Evolutionary conservation across 2,888 invertebrate genomes (phyloP).

Genomic region (Meteorus cinctellus): DNA sequence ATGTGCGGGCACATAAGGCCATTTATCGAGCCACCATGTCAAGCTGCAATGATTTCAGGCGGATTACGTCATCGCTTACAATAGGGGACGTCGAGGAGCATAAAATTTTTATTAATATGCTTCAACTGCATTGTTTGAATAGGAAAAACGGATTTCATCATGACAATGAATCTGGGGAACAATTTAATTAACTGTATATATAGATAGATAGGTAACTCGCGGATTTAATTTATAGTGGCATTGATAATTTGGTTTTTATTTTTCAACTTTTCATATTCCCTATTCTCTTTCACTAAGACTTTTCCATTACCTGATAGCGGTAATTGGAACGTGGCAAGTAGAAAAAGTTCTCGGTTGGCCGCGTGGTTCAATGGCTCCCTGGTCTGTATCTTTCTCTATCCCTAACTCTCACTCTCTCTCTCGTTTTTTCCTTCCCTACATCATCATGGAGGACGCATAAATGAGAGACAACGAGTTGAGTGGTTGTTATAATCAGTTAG

Average conservation of each 20-base stretch:
- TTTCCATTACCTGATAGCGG: constrained; percentile 9
- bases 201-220: background rate
- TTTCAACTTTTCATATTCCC: background rate
- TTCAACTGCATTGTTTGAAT: background rate
- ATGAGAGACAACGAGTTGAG: constrained; percentile 26
- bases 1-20: constrained; percentile 40
- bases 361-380: constrained; percentile 56
- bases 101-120: constrained; percentile 17
- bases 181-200: background rate
- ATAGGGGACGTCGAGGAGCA: background rate
- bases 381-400: constrained; percentile 44
- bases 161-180: background rate
- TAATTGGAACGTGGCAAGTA: constrained; percentile 56
- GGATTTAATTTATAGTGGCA: background rate
- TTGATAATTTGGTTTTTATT: background rate
- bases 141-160: background rate
- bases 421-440: background rate
- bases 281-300: background rate
- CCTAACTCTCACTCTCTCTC: background rate
- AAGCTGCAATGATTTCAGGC: constrained; percentile 12
- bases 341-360: constrained; percentile 55
- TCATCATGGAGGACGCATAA: background rate
- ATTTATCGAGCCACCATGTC: constrained; percentile 27
- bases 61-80: constrained; percentile 34
- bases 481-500: constrained; percentile 11